Evolutionary conservation across 2,113 vertebrate genomes (phyloP).

Genomic region (Neopipo cinnamomea): DNA sequence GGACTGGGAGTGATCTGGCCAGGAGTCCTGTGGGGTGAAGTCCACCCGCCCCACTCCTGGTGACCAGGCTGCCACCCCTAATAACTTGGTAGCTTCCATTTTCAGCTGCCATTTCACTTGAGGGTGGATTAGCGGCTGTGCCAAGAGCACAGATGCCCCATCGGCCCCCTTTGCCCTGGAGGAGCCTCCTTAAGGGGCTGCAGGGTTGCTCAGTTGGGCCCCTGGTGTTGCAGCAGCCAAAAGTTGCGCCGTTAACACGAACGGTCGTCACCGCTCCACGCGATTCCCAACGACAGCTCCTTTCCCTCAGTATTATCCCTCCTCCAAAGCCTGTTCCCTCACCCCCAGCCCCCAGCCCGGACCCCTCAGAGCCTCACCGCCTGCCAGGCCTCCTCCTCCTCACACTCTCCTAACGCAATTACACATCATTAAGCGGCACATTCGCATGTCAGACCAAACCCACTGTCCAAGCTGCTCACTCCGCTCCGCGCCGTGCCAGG

Average conservation of each 20-base stretch:
- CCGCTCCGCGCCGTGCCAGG: not conserved
- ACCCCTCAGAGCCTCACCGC: not conserved
- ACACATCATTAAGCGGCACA: not conserved
- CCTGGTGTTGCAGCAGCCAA: not conserved
- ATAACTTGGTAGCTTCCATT: fast-evolving
- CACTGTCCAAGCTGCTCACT: constrained; percentile 33
- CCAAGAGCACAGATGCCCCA: not conserved
- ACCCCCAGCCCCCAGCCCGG: not conserved
- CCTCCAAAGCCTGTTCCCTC: not conserved
- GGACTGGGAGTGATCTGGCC: not conserved
- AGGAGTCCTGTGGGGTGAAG: fast-evolving
- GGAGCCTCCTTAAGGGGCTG: not conserved
- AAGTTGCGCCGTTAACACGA: not conserved
- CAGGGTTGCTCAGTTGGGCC: not conserved
- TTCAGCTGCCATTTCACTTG: not conserved
- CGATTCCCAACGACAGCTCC: fast-evolving
- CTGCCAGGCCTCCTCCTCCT: not conserved
- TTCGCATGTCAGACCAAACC: constrained; percentile 31
- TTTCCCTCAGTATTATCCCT: not conserved
- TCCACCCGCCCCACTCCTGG: not conserved
- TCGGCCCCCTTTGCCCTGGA: not conserved
- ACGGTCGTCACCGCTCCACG: fast-evolving
- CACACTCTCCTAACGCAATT: not conserved
- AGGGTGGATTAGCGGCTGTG: fast-evolving
- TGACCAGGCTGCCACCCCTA: not conserved